Evolutionary conservation across 2,113 vertebrate genomes (phyloP), one percentile per base, ranked within the genome.

Genomic region (Neomonachus schauinslandi): DNA sequence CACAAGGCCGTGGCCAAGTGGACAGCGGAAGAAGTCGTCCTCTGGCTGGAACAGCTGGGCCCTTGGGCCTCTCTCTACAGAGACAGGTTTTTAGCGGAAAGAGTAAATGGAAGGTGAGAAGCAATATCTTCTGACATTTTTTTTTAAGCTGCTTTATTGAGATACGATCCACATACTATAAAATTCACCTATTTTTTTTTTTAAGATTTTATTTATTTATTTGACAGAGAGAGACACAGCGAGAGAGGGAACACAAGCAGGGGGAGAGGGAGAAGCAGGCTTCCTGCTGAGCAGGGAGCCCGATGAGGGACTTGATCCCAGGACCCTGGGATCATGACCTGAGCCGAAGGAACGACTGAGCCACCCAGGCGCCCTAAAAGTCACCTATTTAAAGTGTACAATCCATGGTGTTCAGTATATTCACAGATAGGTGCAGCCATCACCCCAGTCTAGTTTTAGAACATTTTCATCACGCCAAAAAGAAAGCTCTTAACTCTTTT

Each of bases 31-130:
- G 99, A 99, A 83, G 99, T 99, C 31, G 98, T 99, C 46, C 98
- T 99, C 79, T 99, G 99, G 99, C 98, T 99, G 87, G 99, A 99
- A 71, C 98, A 99, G 87, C 96, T 99, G 97, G 99, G 99, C 15
- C 99, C 99, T 0, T 99, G 99, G 99, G 98, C 99, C n/a, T 99
- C 99, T 85, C 99, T 98, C 84, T 99, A 99, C 97, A 99, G 98
- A 92, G 99, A 99, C n/a, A 97, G 98, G 53, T 99, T 99, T 98
- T 98, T 99, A 85, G 97, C 98, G 77, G 99, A 99, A 97, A 99
- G 99, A 65, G 99, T 99, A 59, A 99, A 99, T 77, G 99, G 99
- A 98, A 99, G 99, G 99, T 99, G 97, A 98, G 98, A 57, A 55
- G 15, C 63, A 67, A 63, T 65, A 9, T 82, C 39, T 94, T 79